Percentiles rank a stretch among this genome's conserved stretches.
Evolutionary conservation across 2,113 vertebrate species (phyloP).

Genomic region (Hippocampus zosterae): DNA sequence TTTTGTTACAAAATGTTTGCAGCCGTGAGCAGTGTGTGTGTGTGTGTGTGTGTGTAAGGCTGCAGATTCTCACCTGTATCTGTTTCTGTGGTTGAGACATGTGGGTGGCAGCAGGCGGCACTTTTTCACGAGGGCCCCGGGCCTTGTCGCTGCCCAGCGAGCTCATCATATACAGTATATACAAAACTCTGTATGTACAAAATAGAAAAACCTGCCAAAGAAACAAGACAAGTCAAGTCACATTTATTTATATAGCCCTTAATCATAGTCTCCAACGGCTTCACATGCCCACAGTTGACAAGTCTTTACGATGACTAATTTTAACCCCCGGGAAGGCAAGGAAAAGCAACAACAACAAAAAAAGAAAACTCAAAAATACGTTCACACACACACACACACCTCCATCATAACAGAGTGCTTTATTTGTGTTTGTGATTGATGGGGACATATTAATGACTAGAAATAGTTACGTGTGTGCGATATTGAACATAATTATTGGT

Average conservation of each 20-base stretch:
- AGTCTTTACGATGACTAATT: too few species aligned
- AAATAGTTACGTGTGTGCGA: conserved; percentile 6
- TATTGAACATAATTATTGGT: neutral
- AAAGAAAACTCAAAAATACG: neutral
- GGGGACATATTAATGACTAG: conserved; percentile 1
- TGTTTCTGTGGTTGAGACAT: conserved; percentile 88
- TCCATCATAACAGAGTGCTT: conserved; percentile 1
- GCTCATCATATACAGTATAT: conserved; percentile 99
- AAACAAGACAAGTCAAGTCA: conserved; percentile 10
- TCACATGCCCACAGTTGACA: too few species aligned
- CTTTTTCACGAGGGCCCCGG: conserved; percentile 91
- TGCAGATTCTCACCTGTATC: conserved; percentile 79
- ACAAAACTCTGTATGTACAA: conserved; percentile 99
- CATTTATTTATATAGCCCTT: too few species aligned
- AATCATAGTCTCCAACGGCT: too few species aligned
- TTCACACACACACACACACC: neutral
- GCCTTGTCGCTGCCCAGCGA: conserved; percentile 89
- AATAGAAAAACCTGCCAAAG: conserved; percentile 94
- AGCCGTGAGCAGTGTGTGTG: neutral
- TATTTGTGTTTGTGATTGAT: neutral
- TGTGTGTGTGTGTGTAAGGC: neutral
- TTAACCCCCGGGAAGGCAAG: too few species aligned
- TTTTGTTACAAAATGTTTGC: neutral
- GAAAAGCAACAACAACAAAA: neutral
- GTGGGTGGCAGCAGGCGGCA: conserved; percentile 79